Evolutionary conservation across 2,113 vertebrate genomes (phyloP).

Genomic region (Acanthochromis polyacanthus): DNA sequence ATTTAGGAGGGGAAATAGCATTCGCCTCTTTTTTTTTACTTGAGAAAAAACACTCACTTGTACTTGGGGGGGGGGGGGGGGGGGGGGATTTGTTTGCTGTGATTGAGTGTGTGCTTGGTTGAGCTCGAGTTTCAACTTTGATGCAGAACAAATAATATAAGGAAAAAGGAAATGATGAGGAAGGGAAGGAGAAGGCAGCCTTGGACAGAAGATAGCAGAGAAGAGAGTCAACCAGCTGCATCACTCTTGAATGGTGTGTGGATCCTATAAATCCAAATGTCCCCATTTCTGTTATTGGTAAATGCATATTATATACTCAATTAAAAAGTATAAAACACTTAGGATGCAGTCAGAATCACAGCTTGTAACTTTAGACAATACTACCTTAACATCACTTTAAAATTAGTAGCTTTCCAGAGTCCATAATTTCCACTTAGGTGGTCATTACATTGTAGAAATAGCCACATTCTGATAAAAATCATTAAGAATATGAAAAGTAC

Average conservation of each 20-base stretch:
- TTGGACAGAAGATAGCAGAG: slow-evolving; percentile 25
- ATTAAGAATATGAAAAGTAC: too few species aligned
- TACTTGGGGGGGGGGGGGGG: too few species aligned
- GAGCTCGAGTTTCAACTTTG: slow-evolving; percentile 66
- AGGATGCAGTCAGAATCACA: background rate
- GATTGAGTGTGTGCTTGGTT: slow-evolving; percentile 80
- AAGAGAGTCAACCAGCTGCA: slow-evolving; percentile 43
- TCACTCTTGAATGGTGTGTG: slow-evolving; percentile 12
- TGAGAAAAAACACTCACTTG: slow-evolving; percentile 49
- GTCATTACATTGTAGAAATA: background rate
- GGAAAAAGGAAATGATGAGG: slow-evolving; percentile 29
- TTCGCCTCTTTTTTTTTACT: slow-evolving; percentile 32
- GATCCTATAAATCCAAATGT: slow-evolving; percentile 32
- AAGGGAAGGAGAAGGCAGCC: slow-evolving; percentile 12
- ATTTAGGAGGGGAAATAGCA: slow-evolving; percentile 43
- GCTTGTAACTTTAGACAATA: background rate
- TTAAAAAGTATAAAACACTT: background rate
- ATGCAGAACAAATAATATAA: slow-evolving; percentile 65
- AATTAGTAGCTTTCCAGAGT: background rate
- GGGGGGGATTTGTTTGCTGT: slow-evolving; percentile 73
- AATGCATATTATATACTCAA: background rate
- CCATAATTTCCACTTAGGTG: too few species aligned
- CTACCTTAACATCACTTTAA: background rate
- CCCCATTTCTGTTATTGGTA: slow-evolving; percentile 2
- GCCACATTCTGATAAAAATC: background rate